phyloP scores from a whole-genome alignment of 2,888 invertebrate species.

The Morinoia aosen region DNA sequence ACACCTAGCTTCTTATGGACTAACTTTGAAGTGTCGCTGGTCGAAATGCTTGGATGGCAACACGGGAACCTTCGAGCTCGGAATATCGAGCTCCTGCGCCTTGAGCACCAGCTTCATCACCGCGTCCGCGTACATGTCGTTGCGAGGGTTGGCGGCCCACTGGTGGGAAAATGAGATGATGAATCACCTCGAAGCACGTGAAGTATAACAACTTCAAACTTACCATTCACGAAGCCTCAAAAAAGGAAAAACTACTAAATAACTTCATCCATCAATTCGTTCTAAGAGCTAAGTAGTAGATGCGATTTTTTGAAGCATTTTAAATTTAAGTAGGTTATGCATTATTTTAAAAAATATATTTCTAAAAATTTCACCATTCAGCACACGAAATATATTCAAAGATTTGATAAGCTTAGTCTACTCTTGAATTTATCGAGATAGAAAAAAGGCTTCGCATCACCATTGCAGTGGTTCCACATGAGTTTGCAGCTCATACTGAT shows the following conservation, averaged over 20 bases:
- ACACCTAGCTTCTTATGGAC: background rate
- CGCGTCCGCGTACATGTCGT: slow-evolving; percentile 98
- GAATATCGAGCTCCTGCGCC: slow-evolving; percentile 71
- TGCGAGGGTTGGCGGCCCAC: slow-evolving; percentile 95
- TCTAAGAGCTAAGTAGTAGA: no score
- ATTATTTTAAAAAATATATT: no score
- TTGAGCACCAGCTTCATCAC: slow-evolving; percentile 89
- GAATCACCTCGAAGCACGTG: background rate
- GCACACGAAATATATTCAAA: no score
- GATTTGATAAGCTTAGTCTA: no score
- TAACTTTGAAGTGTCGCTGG: slow-evolving; percentile 88
- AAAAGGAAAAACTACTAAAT: background rate
- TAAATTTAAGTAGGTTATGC: no score
- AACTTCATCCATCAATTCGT: no score
- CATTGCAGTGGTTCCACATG: no score
- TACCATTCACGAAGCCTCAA: background rate
- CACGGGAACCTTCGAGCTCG: slow-evolving; percentile 56
- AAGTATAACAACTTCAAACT: slow-evolving; percentile 52
- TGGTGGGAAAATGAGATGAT: slow-evolving; percentile 70
- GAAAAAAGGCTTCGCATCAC: no score
- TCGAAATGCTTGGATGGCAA: slow-evolving; percentile 79
- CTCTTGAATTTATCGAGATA: no score
- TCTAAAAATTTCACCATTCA: no score
- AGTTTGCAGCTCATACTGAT: no score
- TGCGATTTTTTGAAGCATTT: no score